Percentiles rank a stretch among this genome's conserved stretches.
Conservation (phyloP, 2,113 vertebrate genomes). For the Bungarus multicinctus region DNA sequence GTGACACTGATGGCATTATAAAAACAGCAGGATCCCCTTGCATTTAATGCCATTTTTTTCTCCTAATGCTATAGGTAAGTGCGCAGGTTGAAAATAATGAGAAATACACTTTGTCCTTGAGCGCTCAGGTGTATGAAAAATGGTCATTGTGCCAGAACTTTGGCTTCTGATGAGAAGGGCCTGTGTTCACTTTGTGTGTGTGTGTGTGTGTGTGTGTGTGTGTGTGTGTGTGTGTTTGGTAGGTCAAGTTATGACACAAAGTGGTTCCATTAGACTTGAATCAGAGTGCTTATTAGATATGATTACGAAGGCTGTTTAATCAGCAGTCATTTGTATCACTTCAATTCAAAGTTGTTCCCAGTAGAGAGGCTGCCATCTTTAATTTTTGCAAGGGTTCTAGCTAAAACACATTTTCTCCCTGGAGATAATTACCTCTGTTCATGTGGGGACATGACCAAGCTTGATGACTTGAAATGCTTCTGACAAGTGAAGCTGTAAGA, state of each 20-base stretch:
- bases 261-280: neutral
- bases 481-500: slow-evolving; percentile 4
- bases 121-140: neutral
- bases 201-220: neutral
- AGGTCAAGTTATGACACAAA: neutral
- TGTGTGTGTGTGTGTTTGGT: neutral
- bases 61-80: neutral
- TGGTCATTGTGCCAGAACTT: neutral
- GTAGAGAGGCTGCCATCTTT: slow-evolving; percentile 5
- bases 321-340: neutral
- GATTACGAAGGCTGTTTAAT: neutral
- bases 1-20: neutral
- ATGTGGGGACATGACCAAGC: neutral
- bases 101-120: neutral
- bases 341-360: neutral
- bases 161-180: neutral
- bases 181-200: neutral
- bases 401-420: slow-evolving; percentile 10
- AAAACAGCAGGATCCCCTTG: neutral
- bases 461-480: neutral
- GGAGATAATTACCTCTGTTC: neutral
- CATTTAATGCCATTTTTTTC: neutral
- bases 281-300: neutral
- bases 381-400: neutral
- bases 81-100: neutral